Evolutionary conservation across 2,797 vertebrate species (phyloP), one percentile per base, ranked within the genome.

Genomic region (Denticeps clupeoides): DNA sequence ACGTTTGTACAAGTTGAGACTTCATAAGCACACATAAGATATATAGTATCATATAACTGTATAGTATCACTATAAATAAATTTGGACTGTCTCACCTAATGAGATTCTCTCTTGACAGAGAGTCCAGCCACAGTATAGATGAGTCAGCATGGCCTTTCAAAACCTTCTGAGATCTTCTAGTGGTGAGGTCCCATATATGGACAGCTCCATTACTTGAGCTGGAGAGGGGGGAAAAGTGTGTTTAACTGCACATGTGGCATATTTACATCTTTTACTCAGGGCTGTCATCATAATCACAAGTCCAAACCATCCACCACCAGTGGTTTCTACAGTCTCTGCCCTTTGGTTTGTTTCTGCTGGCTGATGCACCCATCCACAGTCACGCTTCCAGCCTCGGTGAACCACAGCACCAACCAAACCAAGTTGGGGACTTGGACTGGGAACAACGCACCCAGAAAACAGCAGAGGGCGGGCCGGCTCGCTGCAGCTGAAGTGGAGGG

Each of bases 121-220:
- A 82, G 60, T 79, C 71, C 54, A 95, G 51, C 56, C 87, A 93
- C 65, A 73, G 82, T 38, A 99, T 82, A 1, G 92, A 90, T 59
- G 73, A 83, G 35, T 87, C 79, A 45, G 69, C 57, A 1, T 99
- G 94, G 31, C 89, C 88, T 40, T 93, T 81, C 29, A 96, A 41
- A 19, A 73, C 54, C 24, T 59, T 55, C 8, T 86, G 65, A 1
- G 80, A 45, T 62, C 94, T 82, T 62, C 70, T 77, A 9, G 81
- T 93, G 60, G 72, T 82, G 62, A 99, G 73, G 72, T 87, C 92
- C 93, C 93, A 99, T 53, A 91, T 53, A 9, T 96, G 89, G 58
- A 99, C 71, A 46, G 75, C 37, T 5, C 94, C 94, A 1, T 70
- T 85, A 50, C 75, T 85, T 22, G 89, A 91, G 47, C 94, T 99